Evolutionary conservation across 2,888 invertebrate species (phyloP).

Genomic region (Allacma fusca): DNA sequence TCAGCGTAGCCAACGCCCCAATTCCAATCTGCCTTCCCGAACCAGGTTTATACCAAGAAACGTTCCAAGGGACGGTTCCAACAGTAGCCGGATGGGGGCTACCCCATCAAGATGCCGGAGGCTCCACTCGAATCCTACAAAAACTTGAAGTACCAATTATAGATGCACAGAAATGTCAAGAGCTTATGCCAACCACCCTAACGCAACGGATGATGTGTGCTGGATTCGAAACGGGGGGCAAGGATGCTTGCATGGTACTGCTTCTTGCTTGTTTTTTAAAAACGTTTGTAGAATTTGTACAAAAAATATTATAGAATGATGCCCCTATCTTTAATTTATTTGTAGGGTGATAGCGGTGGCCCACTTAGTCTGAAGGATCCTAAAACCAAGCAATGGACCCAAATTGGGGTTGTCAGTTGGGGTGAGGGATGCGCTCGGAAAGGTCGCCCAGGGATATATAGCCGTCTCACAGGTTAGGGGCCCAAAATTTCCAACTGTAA

Average conservation of each 20-base stretch:
- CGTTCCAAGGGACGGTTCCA: constrained; percentile 35
- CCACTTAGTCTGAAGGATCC: constrained; percentile 27
- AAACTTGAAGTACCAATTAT: constrained; percentile 56
- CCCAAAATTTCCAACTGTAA: too few relatives aligned
- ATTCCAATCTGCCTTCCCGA: constrained; percentile 59
- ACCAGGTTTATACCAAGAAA: neutral
- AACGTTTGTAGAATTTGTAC: neutral
- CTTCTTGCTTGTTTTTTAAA: neutral
- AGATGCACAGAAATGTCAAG: constrained; percentile 38
- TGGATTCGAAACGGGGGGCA: constrained; percentile 35
- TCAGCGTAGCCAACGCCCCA: constrained; percentile 48
- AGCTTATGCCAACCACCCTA: constrained; percentile 38
- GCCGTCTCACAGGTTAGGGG: constrained; percentile 54
- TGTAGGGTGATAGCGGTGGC: constrained; percentile 43
- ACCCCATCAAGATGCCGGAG: constrained; percentile 53
- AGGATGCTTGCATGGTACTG: constrained; percentile 44
- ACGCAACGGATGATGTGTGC: constrained; percentile 53
- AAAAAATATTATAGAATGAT: neutral
- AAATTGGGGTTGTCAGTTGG: constrained; percentile 58
- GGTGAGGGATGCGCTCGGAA: constrained; percentile 56
- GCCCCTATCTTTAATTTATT: neutral
- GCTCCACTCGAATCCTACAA: constrained; percentile 56
- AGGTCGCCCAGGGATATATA: constrained; percentile 53
- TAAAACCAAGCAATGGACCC: constrained; percentile 49
- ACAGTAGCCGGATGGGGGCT: constrained; percentile 52